Percentiles rank a stretch among this genome's conserved stretches.
phyloP scores from a whole-genome alignment of 2,113 vertebrate genomes.

The Burhinus bistriatus region DNA sequence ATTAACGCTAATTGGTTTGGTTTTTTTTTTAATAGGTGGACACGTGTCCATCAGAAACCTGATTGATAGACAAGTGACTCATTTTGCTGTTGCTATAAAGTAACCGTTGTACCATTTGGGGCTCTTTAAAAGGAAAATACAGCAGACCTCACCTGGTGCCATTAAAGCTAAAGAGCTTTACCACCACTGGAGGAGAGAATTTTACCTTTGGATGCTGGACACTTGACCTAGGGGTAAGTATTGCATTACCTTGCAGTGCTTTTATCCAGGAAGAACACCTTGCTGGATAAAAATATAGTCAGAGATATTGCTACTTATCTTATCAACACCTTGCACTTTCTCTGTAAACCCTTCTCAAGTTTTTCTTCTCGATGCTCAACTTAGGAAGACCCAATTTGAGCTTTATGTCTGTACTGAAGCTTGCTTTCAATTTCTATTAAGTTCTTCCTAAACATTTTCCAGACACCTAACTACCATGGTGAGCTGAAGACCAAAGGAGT shows the following conservation, averaged over 20 bases:
- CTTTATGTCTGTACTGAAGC: neutral
- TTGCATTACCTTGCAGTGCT: neutral
- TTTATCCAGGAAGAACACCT: neutral
- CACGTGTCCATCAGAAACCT: neutral
- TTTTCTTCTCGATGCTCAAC: neutral
- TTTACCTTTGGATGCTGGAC: neutral
- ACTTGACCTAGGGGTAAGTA: neutral
- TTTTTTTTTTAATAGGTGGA: conserved; percentile 12
- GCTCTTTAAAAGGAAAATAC: neutral
- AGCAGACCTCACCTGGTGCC: neutral
- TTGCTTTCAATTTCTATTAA: neutral
- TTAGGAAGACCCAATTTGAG: neutral
- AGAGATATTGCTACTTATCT: neutral
- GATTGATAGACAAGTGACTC: conserved; percentile 23
- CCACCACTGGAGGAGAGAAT: neutral
- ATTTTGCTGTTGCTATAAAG: conserved; percentile 13
- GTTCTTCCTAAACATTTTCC: neutral
- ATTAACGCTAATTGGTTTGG: conserved; percentile 41
- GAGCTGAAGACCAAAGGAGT: neutral
- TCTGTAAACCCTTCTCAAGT: neutral
- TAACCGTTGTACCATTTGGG: neutral
- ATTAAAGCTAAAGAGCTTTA: neutral
- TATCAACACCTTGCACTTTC: neutral
- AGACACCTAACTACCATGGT: neutral
- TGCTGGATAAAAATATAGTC: neutral